phyloP scores from a whole-genome alignment of 2,888 invertebrate species.

The Syrista parreyssii region DNA sequence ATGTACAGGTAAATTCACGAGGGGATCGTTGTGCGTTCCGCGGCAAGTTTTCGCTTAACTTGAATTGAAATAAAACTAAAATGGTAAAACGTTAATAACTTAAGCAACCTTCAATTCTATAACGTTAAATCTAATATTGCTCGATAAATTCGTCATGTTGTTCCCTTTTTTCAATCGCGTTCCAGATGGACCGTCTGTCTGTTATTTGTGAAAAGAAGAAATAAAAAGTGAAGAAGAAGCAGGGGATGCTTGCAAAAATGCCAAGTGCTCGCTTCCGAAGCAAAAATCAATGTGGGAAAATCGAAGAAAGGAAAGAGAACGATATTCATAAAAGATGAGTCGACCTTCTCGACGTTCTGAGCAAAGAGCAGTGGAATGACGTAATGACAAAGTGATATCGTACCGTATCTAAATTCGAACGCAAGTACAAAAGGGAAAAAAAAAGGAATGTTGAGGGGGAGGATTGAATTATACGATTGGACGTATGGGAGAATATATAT shows the following conservation, averaged over 20 bases:
- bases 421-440: neutral
- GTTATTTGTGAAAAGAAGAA: neutral
- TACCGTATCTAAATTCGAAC: constrained; percentile 15
- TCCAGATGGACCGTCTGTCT: neutral
- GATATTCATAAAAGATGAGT: neutral
- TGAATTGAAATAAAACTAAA: neutral
- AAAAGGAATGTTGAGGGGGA: neutral
- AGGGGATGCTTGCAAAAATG: neutral
- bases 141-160: constrained; percentile 5
- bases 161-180: neutral
- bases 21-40: neutral
- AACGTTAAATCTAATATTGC: constrained; percentile 5
- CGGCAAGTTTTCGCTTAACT: neutral
- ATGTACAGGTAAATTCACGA: neutral
- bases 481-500: neutral
- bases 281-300: neutral
- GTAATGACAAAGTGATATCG: constrained; percentile 27
- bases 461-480: neutral
- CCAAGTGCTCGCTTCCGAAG: neutral
- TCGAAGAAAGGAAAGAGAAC: neutral
- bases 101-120: neutral
- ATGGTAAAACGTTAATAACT: constrained; percentile 4
- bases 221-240: neutral
- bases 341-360: neutral
- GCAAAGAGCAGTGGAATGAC: neutral